Base-by-base conservation (phyloP, 2,113 vertebrate genomes). In the Pollimyrus isidori region DNA sequence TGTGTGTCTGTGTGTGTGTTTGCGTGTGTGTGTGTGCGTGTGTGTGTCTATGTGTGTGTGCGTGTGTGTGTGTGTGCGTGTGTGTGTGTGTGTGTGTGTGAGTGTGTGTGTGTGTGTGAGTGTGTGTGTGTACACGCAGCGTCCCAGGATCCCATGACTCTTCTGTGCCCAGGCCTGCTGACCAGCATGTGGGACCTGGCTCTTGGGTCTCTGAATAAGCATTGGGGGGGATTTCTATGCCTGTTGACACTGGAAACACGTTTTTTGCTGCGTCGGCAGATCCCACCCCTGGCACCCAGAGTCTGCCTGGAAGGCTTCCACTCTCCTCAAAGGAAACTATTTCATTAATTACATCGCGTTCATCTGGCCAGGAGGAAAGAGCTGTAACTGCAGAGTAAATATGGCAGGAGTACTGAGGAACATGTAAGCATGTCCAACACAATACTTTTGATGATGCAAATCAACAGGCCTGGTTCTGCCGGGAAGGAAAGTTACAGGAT, bases 231-330 rank as follows among this genome's bases (percentile, higher is more conserved):
- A 6, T 50, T 17, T 26, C 46, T 19, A 7, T 50, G 39, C 49
- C 58, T 88, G 62, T 76, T 76, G 87, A 88, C 87, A 88, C 62
- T 45, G 26, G 87, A 90, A 92, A 92, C 91, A 90, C 6, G 46
- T 26, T 65, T 91, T 58, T 69, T 85, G 58, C 91, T 88, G 80
- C 26, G 90, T 85, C 50, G 90, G 88, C 91, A 93, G 85, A 91
- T 92, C 21, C 88, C 46, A 45, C 19, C 86, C 30, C 23, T 46
- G 52, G 50, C 73, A 65, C 49, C 65, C n/a, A 7, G 88, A 80
- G 0, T 15, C 21, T 39, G 19, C 42, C 45, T 87, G 84, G 26
- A 73, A 87, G 73, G 23, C 6, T 69, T 86, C 86, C 82, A 15
- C 3, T 80, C 86, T 49, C 52, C 3, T 91, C 80, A 13, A 3